A percentile compares a stretch with the other conserved stretches of the same genome.
phyloP scores from a whole-genome alignment of 2,888 invertebrate species.

The Chrysolina haemoptera region DNA sequence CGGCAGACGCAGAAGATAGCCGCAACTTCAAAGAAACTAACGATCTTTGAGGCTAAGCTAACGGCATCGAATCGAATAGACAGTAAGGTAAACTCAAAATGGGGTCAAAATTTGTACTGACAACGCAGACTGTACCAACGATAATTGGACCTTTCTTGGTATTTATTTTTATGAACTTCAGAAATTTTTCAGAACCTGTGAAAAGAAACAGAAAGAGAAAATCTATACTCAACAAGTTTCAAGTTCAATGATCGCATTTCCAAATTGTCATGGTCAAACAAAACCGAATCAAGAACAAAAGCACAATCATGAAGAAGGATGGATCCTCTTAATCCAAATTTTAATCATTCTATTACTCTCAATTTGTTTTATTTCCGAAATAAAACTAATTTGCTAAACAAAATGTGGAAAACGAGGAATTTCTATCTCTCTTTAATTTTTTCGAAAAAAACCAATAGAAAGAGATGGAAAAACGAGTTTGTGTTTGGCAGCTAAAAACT shows the following conservation, averaged over 20 bases:
- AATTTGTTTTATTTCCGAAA: conserved; percentile 28
- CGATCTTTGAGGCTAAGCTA: conserved; percentile 64
- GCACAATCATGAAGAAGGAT: background rate
- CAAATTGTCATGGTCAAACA: conserved; percentile 38
- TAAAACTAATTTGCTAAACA: conserved; percentile 16
- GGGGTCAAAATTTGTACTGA: conserved; percentile 68
- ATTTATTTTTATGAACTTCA: conserved; percentile 70
- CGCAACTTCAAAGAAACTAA: conserved; percentile 54
- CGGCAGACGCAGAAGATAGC: conserved; percentile 51
- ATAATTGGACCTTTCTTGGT: conserved; percentile 69
- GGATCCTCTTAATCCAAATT: conserved; percentile 25
- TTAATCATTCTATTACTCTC: conserved; percentile 32
- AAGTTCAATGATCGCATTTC: conserved; percentile 66
- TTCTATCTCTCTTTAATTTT: conserved; percentile 58
- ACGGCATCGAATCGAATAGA: conserved; percentile 66
- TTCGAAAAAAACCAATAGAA: conserved; percentile 58
- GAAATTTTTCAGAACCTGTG: conserved; percentile 66
- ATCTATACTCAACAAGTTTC: conserved; percentile 47
- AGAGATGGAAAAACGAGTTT: conserved; percentile 56
- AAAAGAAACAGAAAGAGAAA: conserved; percentile 66
- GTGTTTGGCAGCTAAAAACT: conserved; percentile 54
- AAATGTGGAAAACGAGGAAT: conserved; percentile 39
- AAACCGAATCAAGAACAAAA: conserved; percentile 28
- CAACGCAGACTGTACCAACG: conserved; percentile 61
- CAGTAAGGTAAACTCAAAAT: conserved; percentile 67